Base-by-base conservation (phyloP, 1,140 invertebrate genomes). In the Archegozetes longisetosus region DNA sequence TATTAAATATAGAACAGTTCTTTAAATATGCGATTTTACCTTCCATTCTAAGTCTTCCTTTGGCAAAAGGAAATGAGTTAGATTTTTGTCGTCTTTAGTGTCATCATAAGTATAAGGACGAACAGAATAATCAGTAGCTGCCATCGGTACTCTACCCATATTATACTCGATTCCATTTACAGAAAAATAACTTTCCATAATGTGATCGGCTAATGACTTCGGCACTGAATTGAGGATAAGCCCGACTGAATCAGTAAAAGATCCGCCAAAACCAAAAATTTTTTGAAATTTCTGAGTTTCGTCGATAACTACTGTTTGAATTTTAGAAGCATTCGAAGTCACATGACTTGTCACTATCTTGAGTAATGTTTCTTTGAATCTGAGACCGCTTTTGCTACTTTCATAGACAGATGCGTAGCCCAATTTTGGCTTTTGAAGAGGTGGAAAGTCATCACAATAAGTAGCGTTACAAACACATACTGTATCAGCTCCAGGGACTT, bases 401-500 rank as follows among this genome's bases (percentile, higher is more conserved):
- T 71, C 1, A 77, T 70, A 69, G 74, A 83, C 17, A 69, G 68
- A 2, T 1, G 61, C 58, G 29, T 53, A 27, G 17, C 77, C 77
- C 2, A 64, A 22, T 0, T 68, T 54, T 3, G 74, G 64, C 0
- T 70, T 64, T 9, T 68, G 59, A 32, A 75, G 65, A 23, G 65
- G 52, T 26, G 64, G 62, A 29, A 83, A 70, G n/a, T 79, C 80
- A 69, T 93, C 89, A 69, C 90, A 94, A 69, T 87, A 85, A 0
- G 79, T 82, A 0, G 81, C 73, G 67, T 89, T 86, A 68, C 89
- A 94, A 12, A 89, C 84, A 69, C 90, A 94, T 0, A 93, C 86
- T 9, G 6, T 40, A 40, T 40, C 32, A 6, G 32, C 32, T 9
- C 32, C 32, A 6, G 32, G 6, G 6, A 40, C 17, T 40, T 6